A percentile compares a stretch with the other conserved stretches of the same genome.
Conservation (phyloP, 1,140 invertebrate species). For the Phortica variegata region DNA sequence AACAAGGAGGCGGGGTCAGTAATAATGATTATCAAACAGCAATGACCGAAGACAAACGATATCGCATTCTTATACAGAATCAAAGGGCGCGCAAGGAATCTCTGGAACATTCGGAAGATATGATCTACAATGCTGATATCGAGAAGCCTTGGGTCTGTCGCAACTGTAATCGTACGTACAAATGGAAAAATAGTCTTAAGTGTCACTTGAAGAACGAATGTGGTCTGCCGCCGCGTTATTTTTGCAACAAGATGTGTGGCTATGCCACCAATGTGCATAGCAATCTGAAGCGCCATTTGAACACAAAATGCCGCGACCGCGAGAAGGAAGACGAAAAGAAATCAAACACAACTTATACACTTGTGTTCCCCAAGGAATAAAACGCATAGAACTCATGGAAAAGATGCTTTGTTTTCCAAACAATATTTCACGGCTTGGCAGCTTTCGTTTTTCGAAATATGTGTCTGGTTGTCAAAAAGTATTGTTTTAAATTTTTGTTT, state of each 20-base stretch:
- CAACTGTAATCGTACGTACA: constrained; percentile 52
- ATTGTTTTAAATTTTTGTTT: constrained; percentile 1
- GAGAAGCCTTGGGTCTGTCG: constrained; percentile 57
- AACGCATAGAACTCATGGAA: not conserved
- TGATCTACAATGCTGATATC: constrained; percentile 55
- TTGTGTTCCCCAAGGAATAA: constrained; percentile 48
- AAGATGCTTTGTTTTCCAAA: no score
- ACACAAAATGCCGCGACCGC: constrained; percentile 53
- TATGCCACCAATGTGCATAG: constrained; percentile 62
- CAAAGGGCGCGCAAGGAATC: constrained; percentile 53
- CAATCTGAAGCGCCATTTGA: constrained; percentile 60
- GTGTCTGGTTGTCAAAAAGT: no score
- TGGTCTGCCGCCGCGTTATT: constrained; percentile 56
- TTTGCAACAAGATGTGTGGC: constrained; percentile 58
- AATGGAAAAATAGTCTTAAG: constrained; percentile 56
- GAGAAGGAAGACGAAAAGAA: constrained; percentile 47
- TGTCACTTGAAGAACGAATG: constrained; percentile 59
- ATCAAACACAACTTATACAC: constrained; percentile 30
- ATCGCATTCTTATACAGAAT: constrained; percentile 51
- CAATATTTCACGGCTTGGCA: no score
- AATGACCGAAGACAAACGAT: constrained; percentile 52
- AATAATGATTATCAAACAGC: constrained; percentile 33
- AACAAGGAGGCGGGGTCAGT: constrained; percentile 19
- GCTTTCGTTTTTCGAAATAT: no score
- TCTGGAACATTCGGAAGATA: constrained; percentile 51